phyloP scores from a whole-genome alignment of 2,797 vertebrate species.

The Luscinia megarhynchos region DNA sequence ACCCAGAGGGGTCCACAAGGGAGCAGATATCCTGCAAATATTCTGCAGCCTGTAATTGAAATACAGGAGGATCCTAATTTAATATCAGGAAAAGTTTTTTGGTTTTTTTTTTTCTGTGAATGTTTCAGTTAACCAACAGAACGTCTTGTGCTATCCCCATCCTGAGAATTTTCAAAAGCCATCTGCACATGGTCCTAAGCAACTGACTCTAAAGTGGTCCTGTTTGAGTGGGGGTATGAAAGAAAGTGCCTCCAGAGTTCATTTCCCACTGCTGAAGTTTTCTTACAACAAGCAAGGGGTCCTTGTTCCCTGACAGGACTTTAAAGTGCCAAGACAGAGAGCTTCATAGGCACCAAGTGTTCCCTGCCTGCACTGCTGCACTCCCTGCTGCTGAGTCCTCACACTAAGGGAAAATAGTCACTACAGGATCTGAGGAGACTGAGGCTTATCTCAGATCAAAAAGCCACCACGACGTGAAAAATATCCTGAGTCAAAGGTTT shows the following conservation, averaged over 20 bases:
- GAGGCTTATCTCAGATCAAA: background rate
- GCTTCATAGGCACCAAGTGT: background rate
- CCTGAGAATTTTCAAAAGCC: background rate
- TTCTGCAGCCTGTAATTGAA: background rate
- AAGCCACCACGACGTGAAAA: background rate
- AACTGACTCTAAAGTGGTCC: background rate
- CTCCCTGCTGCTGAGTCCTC: background rate
- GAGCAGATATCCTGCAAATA: background rate
- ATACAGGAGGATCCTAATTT: rapidly evolving
- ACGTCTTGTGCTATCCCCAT: rapidly evolving
- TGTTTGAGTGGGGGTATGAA: background rate
- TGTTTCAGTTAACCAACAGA: too few species aligned
- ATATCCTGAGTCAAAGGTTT: background rate
- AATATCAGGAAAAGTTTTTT: background rate
- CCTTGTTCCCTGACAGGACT: background rate
- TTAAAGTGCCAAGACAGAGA: background rate
- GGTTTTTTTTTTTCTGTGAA: background rate
- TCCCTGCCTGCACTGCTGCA: background rate
- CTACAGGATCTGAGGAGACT: background rate
- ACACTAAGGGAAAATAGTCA: background rate
- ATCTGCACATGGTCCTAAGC: background rate
- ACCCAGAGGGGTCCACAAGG: background rate
- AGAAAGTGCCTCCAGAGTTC: background rate
- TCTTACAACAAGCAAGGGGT: background rate
- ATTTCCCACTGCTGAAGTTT: background rate